phyloP scores from a whole-genome alignment of 2,113 vertebrate genomes.

The Engraulis encrasicolus region DNA sequence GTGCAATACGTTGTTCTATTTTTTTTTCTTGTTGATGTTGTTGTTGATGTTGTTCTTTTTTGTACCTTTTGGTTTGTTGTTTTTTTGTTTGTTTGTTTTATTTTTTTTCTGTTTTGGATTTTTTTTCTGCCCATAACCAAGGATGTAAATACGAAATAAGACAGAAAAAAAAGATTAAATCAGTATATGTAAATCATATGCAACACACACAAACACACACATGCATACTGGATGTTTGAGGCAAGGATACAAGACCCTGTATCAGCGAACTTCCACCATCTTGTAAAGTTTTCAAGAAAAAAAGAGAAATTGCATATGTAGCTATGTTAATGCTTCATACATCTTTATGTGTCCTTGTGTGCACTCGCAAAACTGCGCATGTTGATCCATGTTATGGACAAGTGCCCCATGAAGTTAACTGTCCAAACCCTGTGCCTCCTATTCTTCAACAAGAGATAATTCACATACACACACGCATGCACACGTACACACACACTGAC shows the following conservation, averaged over 20 bases:
- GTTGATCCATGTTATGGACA: conserved; percentile 60
- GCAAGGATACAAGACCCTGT: conserved; percentile 44
- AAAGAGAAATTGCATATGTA: conserved; percentile 49
- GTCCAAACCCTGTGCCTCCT: conserved; percentile 71
- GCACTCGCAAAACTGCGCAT: conserved; percentile 67
- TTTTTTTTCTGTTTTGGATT: too few species aligned
- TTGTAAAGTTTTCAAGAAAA: conserved; percentile 51
- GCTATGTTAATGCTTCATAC: conserved; percentile 65
- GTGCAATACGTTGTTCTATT: conserved; percentile 69
- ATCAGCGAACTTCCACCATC: conserved; percentile 58
- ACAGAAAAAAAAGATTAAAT: conserved; percentile 42
- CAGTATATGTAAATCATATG: conserved; percentile 56
- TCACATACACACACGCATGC: background rate
- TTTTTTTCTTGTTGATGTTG: conserved; percentile 56
- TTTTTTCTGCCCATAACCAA: conserved; percentile 72
- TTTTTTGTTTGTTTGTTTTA: conserved; percentile 51
- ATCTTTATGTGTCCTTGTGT: conserved; percentile 64
- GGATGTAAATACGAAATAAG: conserved; percentile 74
- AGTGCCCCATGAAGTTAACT: conserved; percentile 69
- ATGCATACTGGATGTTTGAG: conserved; percentile 52
- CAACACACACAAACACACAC: conserved; percentile 70
- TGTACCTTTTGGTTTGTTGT: conserved; percentile 43
- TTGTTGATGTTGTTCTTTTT: conserved; percentile 54
- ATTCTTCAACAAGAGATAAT: conserved; percentile 61
- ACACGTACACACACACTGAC: background rate